phyloP scores from a whole-genome alignment of 37 sponge, comb jelly and placozoan species.

The Axinella damicornis region DNA sequence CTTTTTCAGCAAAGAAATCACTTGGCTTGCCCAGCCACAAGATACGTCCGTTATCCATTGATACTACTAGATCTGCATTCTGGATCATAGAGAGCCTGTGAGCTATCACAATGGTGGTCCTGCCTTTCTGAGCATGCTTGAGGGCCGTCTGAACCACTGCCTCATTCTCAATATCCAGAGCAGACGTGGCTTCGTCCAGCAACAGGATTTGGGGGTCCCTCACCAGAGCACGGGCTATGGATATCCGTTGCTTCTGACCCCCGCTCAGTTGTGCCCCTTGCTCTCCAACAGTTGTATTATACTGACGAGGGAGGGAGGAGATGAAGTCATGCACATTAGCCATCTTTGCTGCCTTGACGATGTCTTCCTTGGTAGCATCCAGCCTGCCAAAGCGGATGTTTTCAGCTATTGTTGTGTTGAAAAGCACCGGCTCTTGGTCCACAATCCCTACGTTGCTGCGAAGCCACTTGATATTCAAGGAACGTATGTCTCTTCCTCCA shows the following conservation, averaged over 20 bases:
- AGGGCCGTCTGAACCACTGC: constrained; percentile 71
- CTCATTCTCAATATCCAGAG: constrained; percentile 87
- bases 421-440: constrained; percentile 77
- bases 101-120: constrained; percentile 79
- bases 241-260: constrained; percentile 86
- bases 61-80: constrained; percentile 59
- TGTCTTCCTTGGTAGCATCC: constrained; percentile 50
- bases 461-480: constrained; percentile 72
- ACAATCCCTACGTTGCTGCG: constrained; percentile 71
- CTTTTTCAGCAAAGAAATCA: constrained; percentile 56
- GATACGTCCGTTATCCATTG: constrained; percentile 48
- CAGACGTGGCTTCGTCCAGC: constrained; percentile 89
- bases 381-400: constrained; percentile 78
- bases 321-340: constrained; percentile 84
- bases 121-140: constrained; percentile 72
- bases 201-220: constrained; percentile 79
- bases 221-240: constrained; percentile 84
- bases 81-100: constrained; percentile 79
- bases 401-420: constrained; percentile 83
- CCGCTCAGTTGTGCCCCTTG: constrained; percentile 77
- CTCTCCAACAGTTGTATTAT: constrained; percentile 76
- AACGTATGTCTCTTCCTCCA: constrained; percentile 41
- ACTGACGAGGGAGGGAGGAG: constrained; percentile 65
- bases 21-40: constrained; percentile 63
- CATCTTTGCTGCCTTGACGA: constrained; percentile 60